phyloP scores from a whole-genome alignment of 1,140 invertebrate genomes.

The Ooceraea biroi region DNA sequence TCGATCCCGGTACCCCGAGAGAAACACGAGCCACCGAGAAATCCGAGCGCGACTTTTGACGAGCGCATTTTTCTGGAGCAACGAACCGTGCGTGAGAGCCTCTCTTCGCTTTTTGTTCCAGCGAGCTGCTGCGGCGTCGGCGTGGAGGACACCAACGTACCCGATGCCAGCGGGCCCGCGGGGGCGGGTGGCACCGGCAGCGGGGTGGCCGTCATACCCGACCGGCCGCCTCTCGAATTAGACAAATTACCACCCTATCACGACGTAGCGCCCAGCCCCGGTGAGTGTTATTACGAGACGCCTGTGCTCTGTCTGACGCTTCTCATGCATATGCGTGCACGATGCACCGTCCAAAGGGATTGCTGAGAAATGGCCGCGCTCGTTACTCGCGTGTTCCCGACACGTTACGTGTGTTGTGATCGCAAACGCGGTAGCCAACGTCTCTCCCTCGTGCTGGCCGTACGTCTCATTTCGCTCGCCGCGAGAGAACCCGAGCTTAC shows the following conservation, averaged over 20 bases:
- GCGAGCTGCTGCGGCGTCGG: constrained; percentile 83
- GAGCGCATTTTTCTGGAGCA: constrained; percentile 71
- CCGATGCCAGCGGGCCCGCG: constrained; percentile 77
- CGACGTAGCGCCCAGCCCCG: constrained; percentile 84
- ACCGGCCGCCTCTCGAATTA: constrained; percentile 84
- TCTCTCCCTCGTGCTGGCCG: neutral
- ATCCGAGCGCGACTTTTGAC: constrained; percentile 71
- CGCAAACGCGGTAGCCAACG: constrained; percentile 33
- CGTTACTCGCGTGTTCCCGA: constrained; percentile 45
- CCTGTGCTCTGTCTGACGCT: constrained; percentile 26
- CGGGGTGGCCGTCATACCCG: constrained; percentile 85
- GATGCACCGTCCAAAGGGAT: constrained; percentile 10
- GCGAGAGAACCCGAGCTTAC: constrained; percentile 21
- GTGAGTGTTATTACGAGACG: constrained; percentile 76
- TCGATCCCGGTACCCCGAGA: no score
- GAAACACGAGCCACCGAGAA: constrained; percentile 58
- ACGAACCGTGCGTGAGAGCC: constrained; percentile 46
- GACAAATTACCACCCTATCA: constrained; percentile 86
- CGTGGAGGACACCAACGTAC: constrained; percentile 75
- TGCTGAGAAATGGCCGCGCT: constrained; percentile 47
- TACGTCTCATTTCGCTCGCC: constrained; percentile 47
- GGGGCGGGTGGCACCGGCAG: constrained; percentile 78
- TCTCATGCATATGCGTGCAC: constrained; percentile 40
- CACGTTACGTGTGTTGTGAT: constrained; percentile 41
- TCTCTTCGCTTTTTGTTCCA: constrained; percentile 67